A percentile compares a stretch with the other conserved stretches of the same genome.
Evolutionary conservation across 2,888 invertebrate genomes (phyloP).

Genomic region (Ophonus ardosiacus): DNA sequence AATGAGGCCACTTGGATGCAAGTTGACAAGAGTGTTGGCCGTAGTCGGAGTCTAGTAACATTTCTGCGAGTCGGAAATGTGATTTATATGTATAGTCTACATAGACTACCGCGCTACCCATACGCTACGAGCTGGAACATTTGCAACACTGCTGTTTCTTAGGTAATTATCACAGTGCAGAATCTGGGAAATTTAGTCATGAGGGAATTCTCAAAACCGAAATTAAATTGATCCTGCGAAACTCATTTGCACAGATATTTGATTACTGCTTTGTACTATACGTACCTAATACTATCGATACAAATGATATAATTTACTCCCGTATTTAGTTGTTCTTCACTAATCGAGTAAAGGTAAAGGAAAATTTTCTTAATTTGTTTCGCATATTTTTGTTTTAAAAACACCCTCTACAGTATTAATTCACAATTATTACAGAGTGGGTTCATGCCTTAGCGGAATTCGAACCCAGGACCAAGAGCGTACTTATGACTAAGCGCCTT

Average conservation of each 20-base stretch:
- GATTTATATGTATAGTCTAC: slow-evolving; percentile 17
- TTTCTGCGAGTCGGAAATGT: slow-evolving; percentile 6
- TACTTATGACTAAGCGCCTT: too few species aligned
- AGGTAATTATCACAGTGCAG: slow-evolving; percentile 11
- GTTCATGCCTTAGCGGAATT: too few species aligned
- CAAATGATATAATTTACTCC: neutral
- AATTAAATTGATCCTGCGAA: slow-evolving; percentile 4
- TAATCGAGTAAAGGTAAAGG: neutral
- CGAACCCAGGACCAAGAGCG: too few species aligned
- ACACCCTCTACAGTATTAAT: too few species aligned
- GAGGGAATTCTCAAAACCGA: neutral
- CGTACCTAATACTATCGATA: neutral
- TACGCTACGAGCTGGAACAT: slow-evolving; percentile 16
- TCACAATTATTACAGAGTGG: too few species aligned
- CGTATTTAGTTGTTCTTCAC: neutral
- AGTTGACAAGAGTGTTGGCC: slow-evolving; percentile 19
- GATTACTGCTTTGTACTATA: neutral
- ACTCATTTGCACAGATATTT: neutral
- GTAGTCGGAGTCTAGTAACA: neutral
- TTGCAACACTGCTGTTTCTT: slow-evolving; percentile 19
- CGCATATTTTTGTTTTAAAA: too few species aligned
- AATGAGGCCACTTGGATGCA: slow-evolving; percentile 21
- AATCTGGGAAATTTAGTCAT: neutral
- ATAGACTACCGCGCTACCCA: neutral
- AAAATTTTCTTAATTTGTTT: too few species aligned